Base-by-base conservation (phyloP, 2,797 vertebrate genomes). In the Yasuhikotakia modesta region DNA sequence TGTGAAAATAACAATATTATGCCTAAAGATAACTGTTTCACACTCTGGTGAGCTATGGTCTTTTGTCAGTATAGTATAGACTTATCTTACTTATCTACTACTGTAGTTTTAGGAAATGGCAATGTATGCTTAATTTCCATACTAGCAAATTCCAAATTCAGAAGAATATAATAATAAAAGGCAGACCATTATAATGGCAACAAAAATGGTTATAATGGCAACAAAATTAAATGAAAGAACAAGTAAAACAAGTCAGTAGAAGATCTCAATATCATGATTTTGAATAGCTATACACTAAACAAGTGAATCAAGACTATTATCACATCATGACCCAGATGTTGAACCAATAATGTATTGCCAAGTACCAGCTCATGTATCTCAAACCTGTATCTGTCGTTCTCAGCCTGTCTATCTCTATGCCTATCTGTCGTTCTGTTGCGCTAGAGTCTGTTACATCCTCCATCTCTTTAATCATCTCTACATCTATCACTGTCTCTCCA, bases 401-500 rank as follows among this genome's bases (percentile, higher is more conserved):
- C 63, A 87, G 70, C 57, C 86, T 89, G 90, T 93, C 91, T 91
- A 85, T 89, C 87, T 82, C 79, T 73, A 80, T 85, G 86, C 90
- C 87, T 69, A 87, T 83, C 90, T 91, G 89, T 91, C 86, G 84
- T 77, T 86, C 84, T 82, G 79, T 70, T 24, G 13, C 13, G 7
- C 13, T 30, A 58, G 66, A 72, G 79, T 66, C 61, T 61, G 35
- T n/a, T 35, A 46, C 39, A 2, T 21, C 19, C 71, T 80, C 70
- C 32, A 39, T 74, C 80, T 74, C 52, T 64, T 70, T 43, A 55
- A 53, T 60, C 48, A 69, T 82, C 74, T 73, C 60, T 69, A 35
- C 43, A 76, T 73, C 73, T 79, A 50, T 76, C 67, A 43, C 60
- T 21, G 50, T 69, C 76, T 79, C 57, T 73, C 55, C 52, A 73